These are phyloP conservation scores for Caenorhabditis virilis DNA, from an alignment of 2,888 invertebrate species.

Conservation along the genomic window DNA sequence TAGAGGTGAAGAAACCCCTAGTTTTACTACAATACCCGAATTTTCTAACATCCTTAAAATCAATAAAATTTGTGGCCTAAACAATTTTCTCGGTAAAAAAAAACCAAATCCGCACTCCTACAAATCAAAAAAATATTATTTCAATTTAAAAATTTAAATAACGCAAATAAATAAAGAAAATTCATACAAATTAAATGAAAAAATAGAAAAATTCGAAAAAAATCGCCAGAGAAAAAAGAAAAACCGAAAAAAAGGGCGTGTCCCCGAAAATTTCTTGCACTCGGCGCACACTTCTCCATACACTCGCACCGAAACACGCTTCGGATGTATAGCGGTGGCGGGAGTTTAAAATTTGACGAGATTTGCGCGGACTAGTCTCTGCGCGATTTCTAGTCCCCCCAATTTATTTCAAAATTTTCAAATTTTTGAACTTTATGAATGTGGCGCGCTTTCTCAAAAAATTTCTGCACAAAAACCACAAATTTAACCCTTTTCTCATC, in stretches of 20 bases:
- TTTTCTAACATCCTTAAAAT: conserved; percentile 1
- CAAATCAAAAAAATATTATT: neutral
- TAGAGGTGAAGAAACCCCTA: conserved; percentile 10
- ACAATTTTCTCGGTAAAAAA: neutral
- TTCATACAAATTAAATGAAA: neutral
- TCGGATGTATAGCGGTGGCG: neutral
- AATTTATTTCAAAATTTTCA: no score
- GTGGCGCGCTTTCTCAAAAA: neutral
- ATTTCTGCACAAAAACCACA: conserved; percentile 10
- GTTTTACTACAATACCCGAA: neutral
- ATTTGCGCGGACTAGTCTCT: no score
- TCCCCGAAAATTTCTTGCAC: neutral
- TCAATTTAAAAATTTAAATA: neutral
- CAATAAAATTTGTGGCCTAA: conserved; percentile 7
- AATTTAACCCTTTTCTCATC: conserved; percentile 39
- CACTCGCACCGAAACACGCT: conserved; percentile 20
- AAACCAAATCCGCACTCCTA: neutral
- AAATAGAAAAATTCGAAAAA: conserved; percentile 3
- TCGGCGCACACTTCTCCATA: neutral
- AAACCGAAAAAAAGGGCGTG: conserved; percentile 16
- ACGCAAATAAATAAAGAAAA: neutral
- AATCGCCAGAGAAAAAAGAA: conserved; percentile 1
- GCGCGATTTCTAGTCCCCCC: no score
- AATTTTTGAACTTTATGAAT: no score
- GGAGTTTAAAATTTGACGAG: conserved; percentile 3